phyloP scores from a whole-genome alignment of 1,140 invertebrate genomes.

The silkworm (Bombyx mori) region ASM3026992v2 NC_085130.1:6203501-6204000 shows the following conservation, averaged over 20 bases:
- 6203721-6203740: constrained; percentile 48
- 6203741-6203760: constrained; percentile 50
- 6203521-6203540: too few species aligned
- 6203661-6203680: constrained; percentile 59
- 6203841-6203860: constrained; percentile 60
- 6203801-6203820: constrained; percentile 45
- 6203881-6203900: constrained; percentile 19
- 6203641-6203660: constrained; percentile 56
- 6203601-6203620: constrained; percentile 58
- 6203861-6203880: constrained; percentile 59
- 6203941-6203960: constrained; percentile 5
- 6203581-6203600: constrained; percentile 29
- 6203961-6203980: constrained; percentile 5
- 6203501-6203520: too few species aligned
- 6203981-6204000: constrained; percentile 2
- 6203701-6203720: constrained; percentile 35
- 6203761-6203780: constrained; percentile 21
- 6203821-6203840: constrained; percentile 39
- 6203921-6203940: constrained; percentile 2
- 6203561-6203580: too few species aligned
- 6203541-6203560: not conserved
- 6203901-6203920: not conserved
- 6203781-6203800: constrained; percentile 41
- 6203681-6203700: constrained; percentile 53
- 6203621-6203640: constrained; percentile 57